Conservation (phyloP, 2,888 invertebrate genomes). For the Tholera decimalis region DNA sequence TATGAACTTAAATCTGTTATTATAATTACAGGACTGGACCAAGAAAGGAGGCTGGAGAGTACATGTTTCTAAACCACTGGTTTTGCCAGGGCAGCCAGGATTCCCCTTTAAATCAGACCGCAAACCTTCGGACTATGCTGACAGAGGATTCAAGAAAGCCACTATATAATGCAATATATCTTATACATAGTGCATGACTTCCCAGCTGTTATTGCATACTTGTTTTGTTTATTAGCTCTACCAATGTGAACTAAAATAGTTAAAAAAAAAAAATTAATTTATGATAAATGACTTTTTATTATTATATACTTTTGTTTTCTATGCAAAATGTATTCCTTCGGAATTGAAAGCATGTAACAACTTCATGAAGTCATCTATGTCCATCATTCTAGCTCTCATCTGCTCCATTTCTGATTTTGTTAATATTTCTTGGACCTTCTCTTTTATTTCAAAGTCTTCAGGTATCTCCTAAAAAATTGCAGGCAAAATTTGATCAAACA, state of each 20-base stretch:
- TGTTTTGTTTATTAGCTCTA: constrained; percentile 57
- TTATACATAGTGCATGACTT: constrained; percentile 19
- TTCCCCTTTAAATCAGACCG: constrained; percentile 93
- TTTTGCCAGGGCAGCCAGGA: constrained; percentile 93
- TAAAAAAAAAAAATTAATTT: constrained; percentile 40
- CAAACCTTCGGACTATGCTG: constrained; percentile 93
- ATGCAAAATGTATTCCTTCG: constrained; percentile 98
- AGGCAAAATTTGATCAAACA: not conserved
- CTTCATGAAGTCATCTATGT: constrained; percentile 98
- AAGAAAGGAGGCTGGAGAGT: constrained; percentile 94
- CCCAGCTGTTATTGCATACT: constrained; percentile 12
- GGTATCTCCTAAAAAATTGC: constrained; percentile 92
- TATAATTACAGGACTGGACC: constrained; percentile 93
- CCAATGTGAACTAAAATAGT: constrained; percentile 47
- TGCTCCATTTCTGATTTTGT: constrained; percentile 93
- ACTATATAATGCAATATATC: constrained; percentile 81
- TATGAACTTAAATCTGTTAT: constrained; percentile 2
- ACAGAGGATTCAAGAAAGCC: constrained; percentile 94
- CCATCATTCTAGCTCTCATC: constrained; percentile 98
- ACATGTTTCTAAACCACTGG: constrained; percentile 88
- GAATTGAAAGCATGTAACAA: constrained; percentile 97
- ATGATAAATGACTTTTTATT: constrained; percentile 23
- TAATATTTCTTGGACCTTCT: constrained; percentile 95
- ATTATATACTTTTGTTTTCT: constrained; percentile 29
- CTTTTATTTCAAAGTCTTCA: constrained; percentile 95